Conservation (phyloP, 2,888 invertebrate genomes). For the Unio delphinus region DNA sequence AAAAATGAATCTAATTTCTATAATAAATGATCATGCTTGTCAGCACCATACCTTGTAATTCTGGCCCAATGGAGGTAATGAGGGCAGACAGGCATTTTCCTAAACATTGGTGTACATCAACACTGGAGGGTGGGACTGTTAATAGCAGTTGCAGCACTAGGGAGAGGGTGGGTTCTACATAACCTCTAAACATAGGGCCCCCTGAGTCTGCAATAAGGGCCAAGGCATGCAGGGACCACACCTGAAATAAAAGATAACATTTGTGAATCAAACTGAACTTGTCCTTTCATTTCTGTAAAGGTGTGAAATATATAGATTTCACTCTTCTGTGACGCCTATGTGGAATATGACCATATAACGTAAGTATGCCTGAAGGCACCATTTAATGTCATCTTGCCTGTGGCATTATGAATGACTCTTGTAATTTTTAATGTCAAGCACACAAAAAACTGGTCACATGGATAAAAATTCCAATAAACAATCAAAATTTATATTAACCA, state of each 20-base stretch:
- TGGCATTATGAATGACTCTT: too few relatives aligned
- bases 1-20: too few relatives aligned
- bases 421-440: too few relatives aligned
- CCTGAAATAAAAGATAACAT: conserved; percentile 73
- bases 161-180: conserved; percentile 94
- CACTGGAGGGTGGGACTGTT: conserved; percentile 90
- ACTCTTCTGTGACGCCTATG: not conserved
- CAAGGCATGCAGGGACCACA: conserved; percentile 96
- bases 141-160: conserved; percentile 90
- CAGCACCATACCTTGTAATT: conserved; percentile 83
- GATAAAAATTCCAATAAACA: too few relatives aligned
- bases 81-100: conserved; percentile 94
- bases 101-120: conserved; percentile 91
- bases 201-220: conserved; percentile 97
- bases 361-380: too few relatives aligned
- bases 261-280: not conserved
- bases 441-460: too few relatives aligned
- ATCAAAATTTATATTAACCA: too few relatives aligned
- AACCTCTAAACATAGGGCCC: conserved; percentile 98
- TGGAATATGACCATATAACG: too few relatives aligned
- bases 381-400: too few relatives aligned
- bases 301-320: not conserved
- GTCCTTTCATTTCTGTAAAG: conserved; percentile 1
- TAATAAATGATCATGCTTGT: not conserved
- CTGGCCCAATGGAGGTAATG: conserved; percentile 98